Percentiles rank a stretch among this genome's conserved stretches.
Conservation (phyloP, 1,140 invertebrate species). For the Coptotermes formosanus region DNA sequence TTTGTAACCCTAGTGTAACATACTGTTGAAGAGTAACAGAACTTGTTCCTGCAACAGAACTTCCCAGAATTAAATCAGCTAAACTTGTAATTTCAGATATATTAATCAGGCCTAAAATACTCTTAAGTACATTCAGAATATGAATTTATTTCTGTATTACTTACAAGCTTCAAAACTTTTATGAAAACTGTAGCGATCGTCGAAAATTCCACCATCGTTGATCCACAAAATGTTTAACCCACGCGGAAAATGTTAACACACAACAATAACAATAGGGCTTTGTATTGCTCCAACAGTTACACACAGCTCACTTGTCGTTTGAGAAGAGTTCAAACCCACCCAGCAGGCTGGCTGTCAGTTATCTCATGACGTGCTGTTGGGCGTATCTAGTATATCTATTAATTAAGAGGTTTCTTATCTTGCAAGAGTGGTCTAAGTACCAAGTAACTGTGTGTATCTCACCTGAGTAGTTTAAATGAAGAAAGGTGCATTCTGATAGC, state of each 20-base stretch:
- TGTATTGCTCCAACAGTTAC: background rate
- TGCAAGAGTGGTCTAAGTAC: background rate
- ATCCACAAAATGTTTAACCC: background rate
- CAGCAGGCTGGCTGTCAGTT: background rate
- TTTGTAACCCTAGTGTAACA: too few species aligned
- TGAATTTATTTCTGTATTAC: background rate
- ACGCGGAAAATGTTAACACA: background rate
- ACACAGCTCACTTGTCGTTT: background rate
- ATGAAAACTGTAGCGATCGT: constrained; percentile 24
- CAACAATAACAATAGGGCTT: background rate
- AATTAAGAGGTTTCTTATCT: background rate
- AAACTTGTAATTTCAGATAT: too few species aligned
- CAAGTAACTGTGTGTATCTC: background rate
- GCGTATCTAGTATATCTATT: background rate
- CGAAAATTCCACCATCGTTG: background rate
- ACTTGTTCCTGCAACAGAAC: too few species aligned
- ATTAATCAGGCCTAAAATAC: too few species aligned
- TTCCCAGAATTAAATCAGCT: too few species aligned
- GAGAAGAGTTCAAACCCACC: background rate
- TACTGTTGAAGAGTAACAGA: too few species aligned
- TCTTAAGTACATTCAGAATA: background rate
- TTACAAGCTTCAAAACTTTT: constrained; percentile 32
- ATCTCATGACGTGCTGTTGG: background rate
- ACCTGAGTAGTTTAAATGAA: background rate
- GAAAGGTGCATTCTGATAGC: background rate